Evolutionary conservation across 2,797 vertebrate species (phyloP), one percentile per base, ranked within the genome.

Genomic region (Enteromius fasciolatus): DNA sequence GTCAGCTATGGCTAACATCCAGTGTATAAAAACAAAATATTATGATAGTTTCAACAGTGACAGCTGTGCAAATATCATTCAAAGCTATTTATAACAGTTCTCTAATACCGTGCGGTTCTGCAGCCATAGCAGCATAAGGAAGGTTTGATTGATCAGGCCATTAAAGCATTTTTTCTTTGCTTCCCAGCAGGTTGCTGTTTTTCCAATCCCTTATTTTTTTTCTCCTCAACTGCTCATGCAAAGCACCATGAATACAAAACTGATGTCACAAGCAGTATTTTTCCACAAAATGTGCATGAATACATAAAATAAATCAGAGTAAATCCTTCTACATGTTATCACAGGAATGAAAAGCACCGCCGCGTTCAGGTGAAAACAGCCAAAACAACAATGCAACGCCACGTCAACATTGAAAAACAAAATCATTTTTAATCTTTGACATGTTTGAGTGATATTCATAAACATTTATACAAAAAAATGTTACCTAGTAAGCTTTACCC

Each of bases 131-230:
- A 64, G 57, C 54, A 69, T 61, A 46, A 64, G 79, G 50, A 44
- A 50, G 15, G 74, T 78, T 82, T 82, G 84, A 85, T 77, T 81
- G 83, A 85, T 85, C 25, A 81, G 67, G 59, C 79, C 75, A 81
- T 85, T 85, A 82, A 72, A 41, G 23, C 20, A 41, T 18, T 67
- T 81, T 61, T 64, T 81, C 18, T 31, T 23, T 1, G 57, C 31
- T 46, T 76, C 73, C 28, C 66, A 70, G 78, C 54, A 67, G 52
- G 83, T 48, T 23, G 39, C 63, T 57, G 80, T 73, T 78, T 59
- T 80, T 73, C 73, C 28, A 39, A 50, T 64, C 48, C 54, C 57
- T 17, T 46, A 20, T 52, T 72, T 74, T n/a, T 76, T 20, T 63
- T 5, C n/a, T 41, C 2, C 78, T 81, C 73, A 20, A 75, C 39